Conservation (phyloP, 1,140 invertebrate species). For the Aphaenogaster ashmeadi region DNA sequence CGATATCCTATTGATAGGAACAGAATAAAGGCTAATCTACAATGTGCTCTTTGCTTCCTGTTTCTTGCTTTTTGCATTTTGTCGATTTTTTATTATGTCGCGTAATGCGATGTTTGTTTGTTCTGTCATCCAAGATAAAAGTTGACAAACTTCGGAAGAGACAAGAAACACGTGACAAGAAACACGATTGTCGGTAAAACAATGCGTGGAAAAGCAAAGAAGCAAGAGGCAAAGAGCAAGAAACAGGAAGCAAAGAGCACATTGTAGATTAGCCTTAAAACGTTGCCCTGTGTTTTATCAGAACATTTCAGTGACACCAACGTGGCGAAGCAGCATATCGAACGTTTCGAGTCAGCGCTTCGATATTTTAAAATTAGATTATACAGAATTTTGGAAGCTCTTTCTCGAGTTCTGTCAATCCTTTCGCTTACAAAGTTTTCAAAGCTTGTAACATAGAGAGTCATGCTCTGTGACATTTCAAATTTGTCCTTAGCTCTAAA, state of each 20-base stretch:
- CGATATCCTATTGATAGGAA: slow-evolving; percentile 71
- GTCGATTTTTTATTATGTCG: too few relatives aligned
- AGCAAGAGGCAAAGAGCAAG: too few relatives aligned
- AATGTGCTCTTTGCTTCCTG: too few relatives aligned
- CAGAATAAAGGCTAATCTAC: slow-evolving; percentile 7
- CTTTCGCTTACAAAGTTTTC: not conserved
- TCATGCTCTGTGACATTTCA: not conserved
- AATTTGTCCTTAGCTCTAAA: not conserved
- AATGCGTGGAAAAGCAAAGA: too few relatives aligned
- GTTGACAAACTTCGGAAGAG: too few relatives aligned
- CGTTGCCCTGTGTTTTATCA: slow-evolving; percentile 58
- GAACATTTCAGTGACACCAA: slow-evolving; percentile 44
- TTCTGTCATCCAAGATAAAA: too few relatives aligned
- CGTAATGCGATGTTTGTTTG: too few relatives aligned
- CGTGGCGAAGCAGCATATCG: not conserved
- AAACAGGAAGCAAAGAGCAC: too few relatives aligned
- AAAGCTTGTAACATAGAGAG: not conserved
- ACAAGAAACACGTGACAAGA: too few relatives aligned
- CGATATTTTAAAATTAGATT: slow-evolving; percentile 9
- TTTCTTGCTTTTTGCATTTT: too few relatives aligned
- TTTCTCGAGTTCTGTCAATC: not conserved
- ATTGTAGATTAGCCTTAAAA: slow-evolving; percentile 6
- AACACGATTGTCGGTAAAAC: too few relatives aligned
- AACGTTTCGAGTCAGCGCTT: not conserved
- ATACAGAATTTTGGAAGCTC: not conserved